Percentiles rank a stretch among this genome's conserved stretches.
Evolutionary conservation across 2,797 vertebrate species (phyloP).

Genomic region (Bothrops alternatus): DNA sequence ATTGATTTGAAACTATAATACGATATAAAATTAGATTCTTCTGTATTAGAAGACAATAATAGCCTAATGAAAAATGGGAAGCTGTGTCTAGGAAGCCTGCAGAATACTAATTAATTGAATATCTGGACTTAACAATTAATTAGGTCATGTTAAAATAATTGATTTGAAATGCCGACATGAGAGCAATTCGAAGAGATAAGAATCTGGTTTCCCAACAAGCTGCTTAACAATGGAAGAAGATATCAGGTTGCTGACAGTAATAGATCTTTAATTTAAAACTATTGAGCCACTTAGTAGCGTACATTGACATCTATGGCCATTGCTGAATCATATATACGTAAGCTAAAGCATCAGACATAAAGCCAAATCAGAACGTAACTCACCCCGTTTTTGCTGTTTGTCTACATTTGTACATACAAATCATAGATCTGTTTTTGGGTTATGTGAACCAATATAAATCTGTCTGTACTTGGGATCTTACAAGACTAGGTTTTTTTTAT

Average conservation of each 20-base stretch:
- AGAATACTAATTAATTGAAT: conserved; percentile 53
- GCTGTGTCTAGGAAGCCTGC: conserved; percentile 26
- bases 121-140: conserved; percentile 31
- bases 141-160: conserved; percentile 40
- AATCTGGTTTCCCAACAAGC: conserved; percentile 23
- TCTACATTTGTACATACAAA: neutral
- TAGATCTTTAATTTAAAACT: neutral
- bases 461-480: neutral
- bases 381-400: neutral
- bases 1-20: conserved; percentile 46
- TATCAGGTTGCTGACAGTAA: conserved; percentile 37
- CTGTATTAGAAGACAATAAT: conserved; percentile 12
- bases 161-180: conserved; percentile 26
- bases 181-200: conserved; percentile 36
- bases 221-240: conserved; percentile 28
- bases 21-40: conserved; percentile 33
- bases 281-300: conserved; percentile 14
- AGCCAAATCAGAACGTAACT: neutral
- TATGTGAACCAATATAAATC: too few species aligned
- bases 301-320: neutral
- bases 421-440: neutral
- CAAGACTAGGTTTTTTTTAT: too few species aligned
- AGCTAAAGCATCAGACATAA: neutral
- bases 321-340: neutral
- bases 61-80: conserved; percentile 37